phyloP scores from a whole-genome alignment of 2,888 invertebrate genomes.

The Drosophila greeni region DNA sequence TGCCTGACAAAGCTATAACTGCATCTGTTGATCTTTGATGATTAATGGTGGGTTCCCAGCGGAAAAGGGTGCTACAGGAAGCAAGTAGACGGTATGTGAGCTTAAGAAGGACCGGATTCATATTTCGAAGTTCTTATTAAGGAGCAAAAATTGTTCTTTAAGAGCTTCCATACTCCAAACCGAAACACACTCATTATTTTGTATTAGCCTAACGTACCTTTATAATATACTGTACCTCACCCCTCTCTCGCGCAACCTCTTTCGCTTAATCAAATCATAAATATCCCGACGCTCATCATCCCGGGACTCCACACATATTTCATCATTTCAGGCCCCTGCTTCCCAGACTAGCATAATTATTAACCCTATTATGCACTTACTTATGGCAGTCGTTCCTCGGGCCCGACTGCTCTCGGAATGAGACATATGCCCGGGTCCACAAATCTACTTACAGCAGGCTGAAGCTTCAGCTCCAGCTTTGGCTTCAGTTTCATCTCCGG shows the following conservation, averaged over 20 bases:
- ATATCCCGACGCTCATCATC: slow-evolving; percentile 7
- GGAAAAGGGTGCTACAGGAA: neutral
- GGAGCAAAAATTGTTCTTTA: neutral
- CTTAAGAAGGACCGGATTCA: neutral
- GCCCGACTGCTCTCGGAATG: neutral
- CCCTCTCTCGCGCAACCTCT: slow-evolving; percentile 1
- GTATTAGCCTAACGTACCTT: slow-evolving; percentile 4
- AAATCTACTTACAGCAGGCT: slow-evolving; percentile 59
- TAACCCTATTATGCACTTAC: slow-evolving; percentile 41
- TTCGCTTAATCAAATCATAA: slow-evolving; percentile 22
- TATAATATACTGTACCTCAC: neutral
- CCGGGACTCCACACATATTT: slow-evolving; percentile 22
- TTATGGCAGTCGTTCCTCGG: slow-evolving; percentile 7
- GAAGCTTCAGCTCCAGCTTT: slow-evolving; percentile 24
- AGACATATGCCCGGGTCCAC: slow-evolving; percentile 52
- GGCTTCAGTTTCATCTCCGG: slow-evolving; percentile 44
- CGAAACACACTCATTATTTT: neutral
- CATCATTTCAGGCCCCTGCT: slow-evolving; percentile 22
- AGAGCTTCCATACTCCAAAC: neutral
- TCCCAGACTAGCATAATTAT: slow-evolving; percentile 39
- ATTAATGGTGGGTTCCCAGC: slow-evolving; percentile 17
- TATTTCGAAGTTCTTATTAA: neutral
- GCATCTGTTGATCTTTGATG: slow-evolving; percentile 24
- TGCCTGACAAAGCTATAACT: slow-evolving; percentile 36
- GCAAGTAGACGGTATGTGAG: slow-evolving; percentile 15